Percentiles rank a stretch among this genome's conserved stretches.
Conservation (phyloP, 2,113 vertebrate species). For the Paramormyrops kingsleyae region DNA sequence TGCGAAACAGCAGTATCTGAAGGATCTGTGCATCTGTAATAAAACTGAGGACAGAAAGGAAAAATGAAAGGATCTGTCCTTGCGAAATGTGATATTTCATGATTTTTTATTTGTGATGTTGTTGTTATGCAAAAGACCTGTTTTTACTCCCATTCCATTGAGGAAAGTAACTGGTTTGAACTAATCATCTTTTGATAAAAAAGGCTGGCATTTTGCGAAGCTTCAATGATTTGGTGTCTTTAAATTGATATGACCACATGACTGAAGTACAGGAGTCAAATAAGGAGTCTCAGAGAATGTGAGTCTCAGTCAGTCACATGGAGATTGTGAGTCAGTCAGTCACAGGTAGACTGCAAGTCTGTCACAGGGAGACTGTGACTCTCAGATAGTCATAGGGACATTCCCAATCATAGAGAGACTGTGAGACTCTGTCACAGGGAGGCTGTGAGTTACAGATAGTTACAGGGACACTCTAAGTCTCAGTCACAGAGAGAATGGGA, state of each 20-base stretch:
- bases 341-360: too few relatives aligned
- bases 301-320: too few relatives aligned
- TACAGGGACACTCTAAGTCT: too few relatives aligned
- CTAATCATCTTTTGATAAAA: not conserved
- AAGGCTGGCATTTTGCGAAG: not conserved
- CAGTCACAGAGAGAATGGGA: too few relatives aligned
- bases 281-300: not conserved
- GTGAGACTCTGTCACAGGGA: not conserved
- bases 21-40: not conserved
- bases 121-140: not conserved
- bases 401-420: too few relatives aligned
- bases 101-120: not conserved
- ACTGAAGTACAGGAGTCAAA: not conserved
- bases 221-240: not conserved
- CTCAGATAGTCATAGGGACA: not conserved
- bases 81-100: not conserved
- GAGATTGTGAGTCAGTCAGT: too few relatives aligned
- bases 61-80: not conserved
- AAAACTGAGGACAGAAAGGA: not conserved
- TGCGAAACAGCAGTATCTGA: not conserved
- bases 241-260: not conserved
- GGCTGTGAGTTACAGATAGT: too few relatives aligned
- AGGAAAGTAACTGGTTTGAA: not conserved
- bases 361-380: too few relatives aligned
- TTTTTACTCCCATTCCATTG: not conserved